Percentiles rank a stretch among this genome's conserved stretches.
These are phyloP conservation scores for Zelostemma sp. DNA, from an alignment of 1,140 invertebrate genomes.

Conservation along the genomic window DNA sequence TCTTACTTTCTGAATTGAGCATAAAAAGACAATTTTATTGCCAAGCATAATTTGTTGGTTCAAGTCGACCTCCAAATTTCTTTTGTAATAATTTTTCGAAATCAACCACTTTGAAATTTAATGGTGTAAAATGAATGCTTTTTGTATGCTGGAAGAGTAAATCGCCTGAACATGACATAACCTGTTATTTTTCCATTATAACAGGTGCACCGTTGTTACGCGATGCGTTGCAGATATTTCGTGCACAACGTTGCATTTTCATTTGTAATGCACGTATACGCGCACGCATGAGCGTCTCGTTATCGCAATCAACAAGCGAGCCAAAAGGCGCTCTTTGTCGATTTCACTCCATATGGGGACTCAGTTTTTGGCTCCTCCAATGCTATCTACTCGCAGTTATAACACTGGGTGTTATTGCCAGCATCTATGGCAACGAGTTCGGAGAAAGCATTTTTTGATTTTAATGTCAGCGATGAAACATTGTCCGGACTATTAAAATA, in stretches of 20 bases:
- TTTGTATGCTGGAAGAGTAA: constrained; percentile 24
- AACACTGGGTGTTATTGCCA: constrained; percentile 34
- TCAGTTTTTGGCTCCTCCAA: constrained; percentile 28
- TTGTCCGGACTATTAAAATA: neutral
- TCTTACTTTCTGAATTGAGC: too few species aligned
- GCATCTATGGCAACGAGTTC: constrained; percentile 24
- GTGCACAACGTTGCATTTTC: constrained; percentile 42
- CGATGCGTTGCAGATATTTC: constrained; percentile 49
- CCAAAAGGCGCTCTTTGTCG: constrained; percentile 43
- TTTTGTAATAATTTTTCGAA: too few species aligned
- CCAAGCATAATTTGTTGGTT: too few species aligned
- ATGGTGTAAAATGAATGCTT: too few species aligned
- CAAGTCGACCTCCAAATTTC: too few species aligned
- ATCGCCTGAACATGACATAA: constrained; percentile 33
- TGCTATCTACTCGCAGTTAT: neutral
- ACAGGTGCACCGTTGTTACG: constrained; percentile 44
- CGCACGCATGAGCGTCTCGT: constrained; percentile 40
- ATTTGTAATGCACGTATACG: constrained; percentile 38
- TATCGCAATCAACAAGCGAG: constrained; percentile 42
- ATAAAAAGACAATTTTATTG: too few species aligned
- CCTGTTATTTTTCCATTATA: constrained; percentile 44
- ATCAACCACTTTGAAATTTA: too few species aligned
- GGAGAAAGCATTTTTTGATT: constrained; percentile 32
- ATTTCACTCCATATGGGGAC: constrained; percentile 47
- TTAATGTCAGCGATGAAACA: neutral